phyloP scores from a whole-genome alignment of 1,140 invertebrate genomes.

The Apis cerana region DNA sequence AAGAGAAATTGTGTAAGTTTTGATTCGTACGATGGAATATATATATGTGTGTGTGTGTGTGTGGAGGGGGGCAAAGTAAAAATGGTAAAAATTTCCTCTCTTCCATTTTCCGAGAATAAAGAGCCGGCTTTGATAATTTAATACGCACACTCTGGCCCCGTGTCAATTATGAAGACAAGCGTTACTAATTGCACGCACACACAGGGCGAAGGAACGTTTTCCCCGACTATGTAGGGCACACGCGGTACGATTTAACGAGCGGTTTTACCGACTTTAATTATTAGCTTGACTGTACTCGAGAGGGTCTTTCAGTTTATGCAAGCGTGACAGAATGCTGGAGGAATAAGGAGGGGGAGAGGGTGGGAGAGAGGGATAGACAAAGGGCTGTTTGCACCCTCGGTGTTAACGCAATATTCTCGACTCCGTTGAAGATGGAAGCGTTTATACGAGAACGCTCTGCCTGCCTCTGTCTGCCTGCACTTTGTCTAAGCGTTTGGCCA shows the following conservation, averaged over 20 bases:
- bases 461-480: slow-evolving; percentile 9
- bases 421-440: slow-evolving; percentile 57
- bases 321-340: slow-evolving; percentile 28
- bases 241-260: slow-evolving; percentile 69
- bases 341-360: slow-evolving; percentile 46
- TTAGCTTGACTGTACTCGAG: slow-evolving; percentile 70
- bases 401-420: slow-evolving; percentile 73
- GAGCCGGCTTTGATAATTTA: not conserved
- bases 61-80: too few species aligned
- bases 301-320: slow-evolving; percentile 32
- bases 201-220: not conserved
- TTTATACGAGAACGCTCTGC: slow-evolving; percentile 60
- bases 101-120: not conserved
- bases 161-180: slow-evolving; percentile 33
- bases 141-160: not conserved
- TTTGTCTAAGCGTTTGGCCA: slow-evolving; percentile 46
- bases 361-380: slow-evolving; percentile 59
- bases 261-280: slow-evolving; percentile 77
- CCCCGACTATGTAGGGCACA: slow-evolving; percentile 8
- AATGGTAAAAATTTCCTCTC: not conserved
- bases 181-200: slow-evolving; percentile 47
- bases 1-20: too few species aligned
- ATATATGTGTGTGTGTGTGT: too few species aligned
- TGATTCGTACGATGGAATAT: too few species aligned
- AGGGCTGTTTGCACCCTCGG: slow-evolving; percentile 76